These are phyloP conservation scores for Pomatorhinus ruficollis DNA, from an alignment of 2,113 vertebrate genomes.

Conservation along the genomic window DNA sequence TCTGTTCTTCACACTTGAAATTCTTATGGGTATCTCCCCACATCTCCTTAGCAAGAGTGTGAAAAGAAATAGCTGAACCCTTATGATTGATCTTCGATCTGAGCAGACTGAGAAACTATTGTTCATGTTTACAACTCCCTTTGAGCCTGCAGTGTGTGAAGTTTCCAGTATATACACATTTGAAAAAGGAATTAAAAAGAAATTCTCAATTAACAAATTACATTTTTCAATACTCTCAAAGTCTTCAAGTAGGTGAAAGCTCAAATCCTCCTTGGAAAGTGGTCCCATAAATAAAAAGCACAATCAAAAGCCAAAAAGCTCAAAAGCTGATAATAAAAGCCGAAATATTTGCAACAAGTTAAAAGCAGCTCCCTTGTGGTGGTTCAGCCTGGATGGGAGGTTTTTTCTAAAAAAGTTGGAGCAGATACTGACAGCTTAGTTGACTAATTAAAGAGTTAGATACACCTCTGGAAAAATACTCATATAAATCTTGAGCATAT, in stretches of 20 bases:
- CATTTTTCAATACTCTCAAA: background rate
- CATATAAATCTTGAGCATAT: too few relatives aligned
- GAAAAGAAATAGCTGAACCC: background rate
- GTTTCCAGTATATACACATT: background rate
- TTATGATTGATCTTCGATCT: background rate
- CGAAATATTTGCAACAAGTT: fast-evolving
- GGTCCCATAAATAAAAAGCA: background rate
- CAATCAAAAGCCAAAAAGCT: background rate
- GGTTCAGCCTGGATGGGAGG: too few relatives aligned
- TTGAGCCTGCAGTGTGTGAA: background rate
- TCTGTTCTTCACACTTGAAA: background rate
- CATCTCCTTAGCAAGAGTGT: background rate
- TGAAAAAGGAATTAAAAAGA: background rate
- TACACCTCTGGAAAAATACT: too few relatives aligned
- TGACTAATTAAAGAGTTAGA: too few relatives aligned
- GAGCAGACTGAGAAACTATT: background rate
- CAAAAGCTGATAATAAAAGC: background rate
- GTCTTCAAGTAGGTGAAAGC: background rate
- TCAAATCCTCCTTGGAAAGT: background rate
- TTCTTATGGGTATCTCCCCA: background rate
- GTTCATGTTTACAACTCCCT: background rate
- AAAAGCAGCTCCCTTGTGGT: background rate
- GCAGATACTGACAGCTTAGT: too few relatives aligned
- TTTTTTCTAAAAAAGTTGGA: too few relatives aligned
- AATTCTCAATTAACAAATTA: background rate